phyloP scores from a whole-genome alignment of 2,888 invertebrate species.

The Octonoba sinensis region DNA sequence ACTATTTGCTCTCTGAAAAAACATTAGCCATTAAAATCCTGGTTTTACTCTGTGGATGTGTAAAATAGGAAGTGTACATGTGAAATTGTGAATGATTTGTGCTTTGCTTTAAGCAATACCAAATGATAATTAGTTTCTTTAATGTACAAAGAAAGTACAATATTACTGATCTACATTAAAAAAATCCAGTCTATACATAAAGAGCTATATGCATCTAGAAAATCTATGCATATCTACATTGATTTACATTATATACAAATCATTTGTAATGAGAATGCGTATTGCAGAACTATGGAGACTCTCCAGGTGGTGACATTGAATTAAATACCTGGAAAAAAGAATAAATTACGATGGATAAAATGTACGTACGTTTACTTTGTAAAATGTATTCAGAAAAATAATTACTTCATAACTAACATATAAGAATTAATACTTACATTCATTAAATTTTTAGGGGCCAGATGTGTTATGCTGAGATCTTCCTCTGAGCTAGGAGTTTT shows the following conservation, averaged over 20 bases:
- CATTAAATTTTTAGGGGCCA: constrained; percentile 28
- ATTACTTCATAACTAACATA: not conserved
- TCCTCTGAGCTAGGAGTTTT: constrained; percentile 14
- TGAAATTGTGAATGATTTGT: no score
- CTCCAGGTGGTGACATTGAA: constrained; percentile 2
- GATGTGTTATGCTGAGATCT: constrained; percentile 4
- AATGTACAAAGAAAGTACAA: constrained; percentile 43
- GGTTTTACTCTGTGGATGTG: no score
- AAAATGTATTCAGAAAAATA: not conserved
- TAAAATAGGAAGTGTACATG: no score
- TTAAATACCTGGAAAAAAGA: not conserved
- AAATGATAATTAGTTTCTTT: not conserved
- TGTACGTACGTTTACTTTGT: not conserved
- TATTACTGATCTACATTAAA: constrained; percentile 3
- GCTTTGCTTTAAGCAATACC: no score
- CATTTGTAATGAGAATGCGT: not conserved
- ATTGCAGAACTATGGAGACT: not conserved
- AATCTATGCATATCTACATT: not conserved
- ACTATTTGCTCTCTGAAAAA: no score
- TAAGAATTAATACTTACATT: constrained; percentile 27
- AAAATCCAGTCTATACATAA: not conserved
- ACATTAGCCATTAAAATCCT: no score
- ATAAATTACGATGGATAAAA: not conserved
- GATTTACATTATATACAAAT: constrained; percentile 5
- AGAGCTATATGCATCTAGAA: not conserved